A percentile compares a stretch with the other conserved stretches of the same genome.
Evolutionary conservation across 2,113 vertebrate genomes (phyloP).

Genomic region (Pomatostomus ruficeps): DNA sequence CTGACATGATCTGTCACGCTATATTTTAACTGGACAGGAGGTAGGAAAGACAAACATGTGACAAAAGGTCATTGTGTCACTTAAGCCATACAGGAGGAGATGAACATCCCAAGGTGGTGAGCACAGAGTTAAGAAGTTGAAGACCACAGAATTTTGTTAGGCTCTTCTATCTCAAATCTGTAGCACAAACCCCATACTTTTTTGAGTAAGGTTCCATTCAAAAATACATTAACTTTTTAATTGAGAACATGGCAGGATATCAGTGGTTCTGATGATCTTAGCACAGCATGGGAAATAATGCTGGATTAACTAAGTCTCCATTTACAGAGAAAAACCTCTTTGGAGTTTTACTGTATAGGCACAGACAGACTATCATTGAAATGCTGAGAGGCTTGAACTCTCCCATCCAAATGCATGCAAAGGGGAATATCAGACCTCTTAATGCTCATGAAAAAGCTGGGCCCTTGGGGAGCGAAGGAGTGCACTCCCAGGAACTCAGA

Average conservation of each 20-base stretch:
- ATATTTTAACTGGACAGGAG: slow-evolving; percentile 1
- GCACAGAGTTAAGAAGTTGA: background rate
- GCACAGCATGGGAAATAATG: background rate
- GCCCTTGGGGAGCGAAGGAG: background rate
- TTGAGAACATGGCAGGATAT: background rate
- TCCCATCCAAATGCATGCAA: background rate
- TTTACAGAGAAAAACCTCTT: background rate
- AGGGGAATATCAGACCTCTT: background rate
- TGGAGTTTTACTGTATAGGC: background rate
- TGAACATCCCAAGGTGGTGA: background rate
- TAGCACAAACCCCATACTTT: background rate
- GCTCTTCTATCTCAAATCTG: background rate
- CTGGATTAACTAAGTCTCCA: background rate
- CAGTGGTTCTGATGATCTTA: background rate
- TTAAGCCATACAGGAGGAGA: background rate
- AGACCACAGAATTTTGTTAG: background rate
- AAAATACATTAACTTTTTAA: slow-evolving; percentile 5
- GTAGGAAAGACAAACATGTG: background rate
- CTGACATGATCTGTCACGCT: background rate
- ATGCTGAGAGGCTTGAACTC: background rate
- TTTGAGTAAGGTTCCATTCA: background rate
- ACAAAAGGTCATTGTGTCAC: background rate
- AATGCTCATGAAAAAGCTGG: background rate
- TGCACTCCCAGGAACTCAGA: background rate
- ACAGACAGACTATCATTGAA: background rate